Evolutionary conservation across 2,888 invertebrate genomes (phyloP).

Genomic region (Clunio marinus): DNA sequence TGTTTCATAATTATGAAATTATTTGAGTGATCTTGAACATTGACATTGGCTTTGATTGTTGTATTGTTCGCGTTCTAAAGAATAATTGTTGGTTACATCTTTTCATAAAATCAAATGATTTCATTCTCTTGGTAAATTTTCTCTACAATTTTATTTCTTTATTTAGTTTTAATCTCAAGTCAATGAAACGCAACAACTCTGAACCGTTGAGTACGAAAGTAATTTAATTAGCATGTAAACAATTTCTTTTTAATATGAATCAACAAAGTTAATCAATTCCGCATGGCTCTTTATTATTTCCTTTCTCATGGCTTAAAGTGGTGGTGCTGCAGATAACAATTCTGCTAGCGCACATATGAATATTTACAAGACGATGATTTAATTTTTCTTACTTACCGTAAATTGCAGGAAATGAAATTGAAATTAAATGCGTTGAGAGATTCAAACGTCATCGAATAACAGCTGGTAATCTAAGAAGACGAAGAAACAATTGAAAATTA

Average conservation of each 20-base stretch:
- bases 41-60: no score
- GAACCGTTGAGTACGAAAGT: not conserved
- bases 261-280: not conserved
- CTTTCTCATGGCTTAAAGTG: not conserved
- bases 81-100: no score
- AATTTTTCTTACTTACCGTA: not conserved
- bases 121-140: no score
- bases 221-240: not conserved
- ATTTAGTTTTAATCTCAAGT: no score
- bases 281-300: not conserved
- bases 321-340: not conserved
- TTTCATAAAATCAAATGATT: no score
- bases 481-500: conserved; percentile 1
- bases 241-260: not conserved
- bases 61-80: no score
- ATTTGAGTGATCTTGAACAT: no score
- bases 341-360: not conserved
- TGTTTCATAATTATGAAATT: no score
- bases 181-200: no score
- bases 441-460: not conserved
- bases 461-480: conserved; percentile 7
- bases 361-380: no score
- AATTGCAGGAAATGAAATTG: conserved; percentile 11
- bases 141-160: no score
- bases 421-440: conserved; percentile 10